A percentile compares a stretch with the other conserved stretches of the same genome.
These are phyloP conservation scores for Drosophila asahinai DNA, from an alignment of 1,140 invertebrate genomes.

Conservation along the genomic window DNA sequence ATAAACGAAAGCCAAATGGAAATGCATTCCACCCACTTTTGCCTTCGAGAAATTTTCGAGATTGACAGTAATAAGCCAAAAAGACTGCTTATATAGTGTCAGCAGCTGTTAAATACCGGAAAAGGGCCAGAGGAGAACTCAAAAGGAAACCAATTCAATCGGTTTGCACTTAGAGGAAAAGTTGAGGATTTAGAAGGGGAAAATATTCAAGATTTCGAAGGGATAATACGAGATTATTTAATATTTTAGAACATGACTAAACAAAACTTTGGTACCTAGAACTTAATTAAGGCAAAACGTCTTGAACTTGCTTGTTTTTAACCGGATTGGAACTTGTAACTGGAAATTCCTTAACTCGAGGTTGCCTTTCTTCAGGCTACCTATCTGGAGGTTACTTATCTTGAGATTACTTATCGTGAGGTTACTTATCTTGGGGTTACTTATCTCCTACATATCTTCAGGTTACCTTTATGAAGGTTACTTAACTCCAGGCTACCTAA, in stretches of 20 bases:
- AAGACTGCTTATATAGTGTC: conserved; percentile 17
- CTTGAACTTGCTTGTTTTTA: neutral
- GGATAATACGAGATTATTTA: too few relatives aligned
- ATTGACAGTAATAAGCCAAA: conserved; percentile 45
- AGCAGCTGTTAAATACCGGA: conserved; percentile 23
- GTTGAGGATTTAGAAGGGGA: neutral
- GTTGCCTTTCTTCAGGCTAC: too few relatives aligned
- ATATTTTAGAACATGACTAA: too few relatives aligned
- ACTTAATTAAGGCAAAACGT: neutral
- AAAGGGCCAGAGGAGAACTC: neutral
- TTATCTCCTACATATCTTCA: too few relatives aligned
- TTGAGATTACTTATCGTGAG: too few relatives aligned
- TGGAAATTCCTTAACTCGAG: too few relatives aligned
- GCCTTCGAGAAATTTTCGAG: neutral
- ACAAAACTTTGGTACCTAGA: too few relatives aligned
- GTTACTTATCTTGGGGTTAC: too few relatives aligned
- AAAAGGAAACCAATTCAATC: conserved; percentile 10
- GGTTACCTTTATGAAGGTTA: too few relatives aligned
- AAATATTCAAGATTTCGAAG: neutral
- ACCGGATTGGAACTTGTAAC: neutral
- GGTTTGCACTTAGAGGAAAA: conserved; percentile 2
- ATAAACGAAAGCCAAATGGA: conserved; percentile 14
- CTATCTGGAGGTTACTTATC: too few relatives aligned
- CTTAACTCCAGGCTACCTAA: too few relatives aligned
- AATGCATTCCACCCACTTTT: conserved; percentile 34